Percentiles rank a stretch among this genome's conserved stretches.
phyloP scores from a whole-genome alignment of 2,888 invertebrate species.

The Pyrrhosoma nymphula region DNA sequence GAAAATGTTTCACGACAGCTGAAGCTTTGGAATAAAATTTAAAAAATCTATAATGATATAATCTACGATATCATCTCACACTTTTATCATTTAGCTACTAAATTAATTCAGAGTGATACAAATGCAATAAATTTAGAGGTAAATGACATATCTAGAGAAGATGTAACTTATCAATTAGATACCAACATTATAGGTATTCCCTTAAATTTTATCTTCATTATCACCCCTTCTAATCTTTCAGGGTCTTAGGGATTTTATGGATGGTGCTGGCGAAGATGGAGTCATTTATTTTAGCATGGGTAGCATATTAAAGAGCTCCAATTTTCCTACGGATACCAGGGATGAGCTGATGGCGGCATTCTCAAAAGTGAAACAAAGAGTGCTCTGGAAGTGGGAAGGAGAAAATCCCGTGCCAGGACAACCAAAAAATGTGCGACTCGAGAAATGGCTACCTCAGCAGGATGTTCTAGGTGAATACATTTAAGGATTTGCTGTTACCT shows the following conservation, averaged over 20 bases:
- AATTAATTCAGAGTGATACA: too few species aligned
- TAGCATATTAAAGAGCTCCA: slow-evolving; percentile 78
- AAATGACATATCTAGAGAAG: too few species aligned
- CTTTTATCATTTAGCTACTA: too few species aligned
- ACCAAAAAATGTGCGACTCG: slow-evolving; percentile 46
- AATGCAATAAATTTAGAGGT: too few species aligned
- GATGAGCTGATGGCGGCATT: slow-evolving; percentile 80
- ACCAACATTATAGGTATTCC: too few species aligned
- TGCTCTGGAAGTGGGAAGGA: slow-evolving; percentile 81
- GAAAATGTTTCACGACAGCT: too few species aligned
- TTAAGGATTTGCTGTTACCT: too few species aligned
- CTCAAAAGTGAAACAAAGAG: slow-evolving; percentile 79
- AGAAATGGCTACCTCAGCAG: slow-evolving; percentile 67
- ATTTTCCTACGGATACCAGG: slow-evolving; percentile 80
- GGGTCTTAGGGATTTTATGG: slow-evolving; percentile 78
- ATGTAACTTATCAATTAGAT: too few species aligned
- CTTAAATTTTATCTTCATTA: too few species aligned
- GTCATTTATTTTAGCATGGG: slow-evolving; percentile 83
- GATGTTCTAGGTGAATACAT: slow-evolving; percentile 52
- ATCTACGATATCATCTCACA: too few species aligned
- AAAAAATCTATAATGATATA: too few species aligned
- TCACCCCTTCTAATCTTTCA: neutral
- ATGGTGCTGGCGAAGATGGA: slow-evolving; percentile 78
- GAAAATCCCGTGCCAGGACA: slow-evolving; percentile 76
- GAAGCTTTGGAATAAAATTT: too few species aligned